These are phyloP conservation scores for Eulacestoma nigropectus DNA, from an alignment of 2,113 vertebrate species.

Conservation along the genomic window DNA sequence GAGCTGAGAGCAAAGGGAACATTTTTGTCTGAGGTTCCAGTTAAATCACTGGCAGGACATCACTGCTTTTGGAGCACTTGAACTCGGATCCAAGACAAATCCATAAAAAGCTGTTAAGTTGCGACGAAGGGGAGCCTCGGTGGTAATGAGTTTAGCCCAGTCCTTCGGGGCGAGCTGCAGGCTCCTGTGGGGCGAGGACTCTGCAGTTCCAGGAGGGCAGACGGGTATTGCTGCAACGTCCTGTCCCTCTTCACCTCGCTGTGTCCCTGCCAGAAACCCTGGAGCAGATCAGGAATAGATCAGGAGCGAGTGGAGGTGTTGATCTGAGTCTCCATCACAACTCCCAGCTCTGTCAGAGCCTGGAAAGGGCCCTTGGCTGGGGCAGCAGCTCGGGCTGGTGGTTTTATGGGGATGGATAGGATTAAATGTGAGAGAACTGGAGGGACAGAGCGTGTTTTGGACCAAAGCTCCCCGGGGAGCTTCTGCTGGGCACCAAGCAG, in stretches of 20 bases:
- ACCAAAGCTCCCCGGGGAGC: neutral
- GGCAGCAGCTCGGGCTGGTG: neutral
- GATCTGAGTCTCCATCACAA: neutral
- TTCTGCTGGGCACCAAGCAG: neutral
- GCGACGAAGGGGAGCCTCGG: neutral
- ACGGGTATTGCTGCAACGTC: neutral
- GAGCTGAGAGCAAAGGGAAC: slow-evolving; percentile 41
- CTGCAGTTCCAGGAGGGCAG: neutral
- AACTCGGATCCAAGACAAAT: slow-evolving; percentile 61
- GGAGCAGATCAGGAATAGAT: neutral
- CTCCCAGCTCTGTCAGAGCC: neutral
- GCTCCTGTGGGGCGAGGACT: neutral
- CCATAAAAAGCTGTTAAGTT: slow-evolving; percentile 61
- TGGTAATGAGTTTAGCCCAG: neutral
- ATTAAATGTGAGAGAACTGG: slow-evolving; percentile 4
- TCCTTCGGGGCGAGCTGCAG: neutral
- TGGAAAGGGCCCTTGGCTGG: neutral
- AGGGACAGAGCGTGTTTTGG: neutral
- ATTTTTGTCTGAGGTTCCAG: slow-evolving; percentile 34
- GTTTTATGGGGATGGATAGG: neutral
- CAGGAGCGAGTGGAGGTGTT: neutral
- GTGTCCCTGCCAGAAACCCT: neutral
- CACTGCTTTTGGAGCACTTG: slow-evolving; percentile 41
- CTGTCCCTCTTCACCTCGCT: neutral
- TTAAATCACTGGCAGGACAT: slow-evolving; percentile 62